Percentiles rank a stretch among this genome's conserved stretches.
Evolutionary conservation across 2,797 vertebrate genomes (phyloP).

Genomic region (Chiroxiphia lanceolata): DNA sequence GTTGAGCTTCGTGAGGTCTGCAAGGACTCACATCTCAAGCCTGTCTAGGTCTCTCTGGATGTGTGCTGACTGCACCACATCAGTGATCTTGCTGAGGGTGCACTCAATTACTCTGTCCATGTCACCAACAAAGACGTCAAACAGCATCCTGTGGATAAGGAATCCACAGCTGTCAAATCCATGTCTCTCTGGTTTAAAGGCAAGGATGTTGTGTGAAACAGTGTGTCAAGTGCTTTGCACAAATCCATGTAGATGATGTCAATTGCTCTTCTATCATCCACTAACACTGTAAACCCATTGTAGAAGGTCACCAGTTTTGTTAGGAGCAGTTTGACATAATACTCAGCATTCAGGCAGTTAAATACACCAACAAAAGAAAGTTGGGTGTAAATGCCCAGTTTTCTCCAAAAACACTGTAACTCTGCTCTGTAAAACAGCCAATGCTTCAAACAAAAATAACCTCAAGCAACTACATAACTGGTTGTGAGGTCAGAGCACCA

Average conservation of each 20-base stretch:
- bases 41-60: not conserved
- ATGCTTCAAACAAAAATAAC: not conserved
- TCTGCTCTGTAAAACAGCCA: not conserved
- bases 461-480: not conserved
- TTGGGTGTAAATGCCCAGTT: not conserved
- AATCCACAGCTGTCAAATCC: not conserved
- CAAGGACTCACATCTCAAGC: not conserved
- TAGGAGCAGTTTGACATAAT: not conserved
- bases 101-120: not conserved
- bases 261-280: not conserved
- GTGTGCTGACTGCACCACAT: not conserved
- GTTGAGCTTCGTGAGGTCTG: not conserved
- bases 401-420: not conserved
- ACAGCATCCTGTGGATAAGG: not conserved
- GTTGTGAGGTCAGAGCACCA: not conserved
- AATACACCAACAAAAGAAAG: not conserved
- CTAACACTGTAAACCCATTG: accelerated
- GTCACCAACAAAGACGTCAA: not conserved
- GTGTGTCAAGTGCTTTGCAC: not conserved
- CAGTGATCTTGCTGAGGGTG: not conserved
- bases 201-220: not conserved
- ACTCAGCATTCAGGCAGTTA: not conserved
- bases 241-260: not conserved
- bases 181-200: not conserved
- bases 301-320: not conserved